Percentiles rank a stretch among this genome's conserved stretches.
These are phyloP conservation scores for Micrastur ruficollis DNA, from an alignment of 2,797 vertebrate genomes.

Conservation along the genomic window DNA sequence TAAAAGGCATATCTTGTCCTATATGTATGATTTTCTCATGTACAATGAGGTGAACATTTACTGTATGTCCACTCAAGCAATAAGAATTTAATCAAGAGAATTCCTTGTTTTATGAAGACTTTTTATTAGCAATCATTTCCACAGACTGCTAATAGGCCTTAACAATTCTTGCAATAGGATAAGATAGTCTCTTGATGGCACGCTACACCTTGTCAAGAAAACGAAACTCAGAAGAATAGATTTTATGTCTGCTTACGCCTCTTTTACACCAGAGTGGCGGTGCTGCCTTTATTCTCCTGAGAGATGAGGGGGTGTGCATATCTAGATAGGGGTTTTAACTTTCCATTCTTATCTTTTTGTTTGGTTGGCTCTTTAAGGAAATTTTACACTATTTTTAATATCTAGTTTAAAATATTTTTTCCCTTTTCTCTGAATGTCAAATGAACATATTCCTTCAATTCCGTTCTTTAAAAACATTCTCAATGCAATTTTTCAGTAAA, in stretches of 20 bases:
- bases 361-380: neutral
- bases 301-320: neutral
- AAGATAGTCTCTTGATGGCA: neutral
- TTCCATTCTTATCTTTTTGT: neutral
- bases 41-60: neutral
- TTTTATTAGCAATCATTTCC: conserved; percentile 1
- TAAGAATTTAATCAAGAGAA: conserved; percentile 5
- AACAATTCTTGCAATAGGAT: neutral
- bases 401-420: neutral
- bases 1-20: neutral
- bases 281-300: neutral
- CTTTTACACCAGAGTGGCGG: neutral
- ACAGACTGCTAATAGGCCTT: neutral
- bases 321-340: neutral
- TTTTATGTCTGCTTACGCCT: neutral
- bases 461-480: neutral
- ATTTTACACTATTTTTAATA: neutral
- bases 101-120: neutral
- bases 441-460: neutral
- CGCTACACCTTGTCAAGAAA: neutral
- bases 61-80: neutral
- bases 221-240: neutral
- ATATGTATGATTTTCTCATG: neutral
- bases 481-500: neutral
- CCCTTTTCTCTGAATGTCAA: neutral